Conservation (phyloP, 1,140 invertebrate species). For the Trichonephila clavata region DNA sequence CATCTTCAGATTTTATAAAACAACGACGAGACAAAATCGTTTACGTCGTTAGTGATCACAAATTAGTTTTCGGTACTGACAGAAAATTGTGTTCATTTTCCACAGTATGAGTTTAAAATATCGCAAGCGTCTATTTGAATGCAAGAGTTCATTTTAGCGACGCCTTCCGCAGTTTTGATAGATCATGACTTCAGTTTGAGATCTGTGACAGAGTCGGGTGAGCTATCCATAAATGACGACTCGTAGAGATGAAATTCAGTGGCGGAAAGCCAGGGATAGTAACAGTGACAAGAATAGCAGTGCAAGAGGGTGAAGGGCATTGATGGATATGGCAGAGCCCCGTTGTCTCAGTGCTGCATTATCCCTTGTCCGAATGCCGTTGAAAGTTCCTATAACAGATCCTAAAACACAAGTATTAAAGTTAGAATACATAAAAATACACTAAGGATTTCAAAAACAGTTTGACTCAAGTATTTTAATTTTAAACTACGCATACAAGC, state of each 20-base stretch:
- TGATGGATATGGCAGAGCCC: slow-evolving; percentile 4
- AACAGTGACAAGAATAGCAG: slow-evolving; percentile 18
- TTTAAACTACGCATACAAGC: no score
- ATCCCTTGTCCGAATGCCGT: slow-evolving; percentile 35
- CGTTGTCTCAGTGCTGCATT: neutral
- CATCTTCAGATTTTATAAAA: slow-evolving; percentile 48
- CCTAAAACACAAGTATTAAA: slow-evolving; percentile 8
- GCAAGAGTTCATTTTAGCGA: neutral
- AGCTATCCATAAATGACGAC: slow-evolving; percentile 6
- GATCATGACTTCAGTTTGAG: slow-evolving; percentile 39
- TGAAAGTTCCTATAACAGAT: slow-evolving; percentile 54
- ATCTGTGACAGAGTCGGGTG: neutral
- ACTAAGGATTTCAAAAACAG: no score
- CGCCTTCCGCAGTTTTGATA: slow-evolving; percentile 17
- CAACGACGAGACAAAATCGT: slow-evolving; percentile 33
- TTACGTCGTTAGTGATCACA: slow-evolving; percentile 53
- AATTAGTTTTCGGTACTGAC: slow-evolving; percentile 46
- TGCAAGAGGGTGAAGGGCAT: neutral
- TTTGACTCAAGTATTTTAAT: no score
- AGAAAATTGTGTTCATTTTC: neutral
- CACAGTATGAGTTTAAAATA: slow-evolving; percentile 43
- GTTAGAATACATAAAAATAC: no score
- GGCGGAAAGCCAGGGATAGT: slow-evolving; percentile 10
- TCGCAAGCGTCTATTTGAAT: slow-evolving; percentile 42
- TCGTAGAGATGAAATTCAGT: slow-evolving; percentile 12